phyloP scores from a whole-genome alignment of 2,888 invertebrate species.

The Lasioglossum malachurum region DNA sequence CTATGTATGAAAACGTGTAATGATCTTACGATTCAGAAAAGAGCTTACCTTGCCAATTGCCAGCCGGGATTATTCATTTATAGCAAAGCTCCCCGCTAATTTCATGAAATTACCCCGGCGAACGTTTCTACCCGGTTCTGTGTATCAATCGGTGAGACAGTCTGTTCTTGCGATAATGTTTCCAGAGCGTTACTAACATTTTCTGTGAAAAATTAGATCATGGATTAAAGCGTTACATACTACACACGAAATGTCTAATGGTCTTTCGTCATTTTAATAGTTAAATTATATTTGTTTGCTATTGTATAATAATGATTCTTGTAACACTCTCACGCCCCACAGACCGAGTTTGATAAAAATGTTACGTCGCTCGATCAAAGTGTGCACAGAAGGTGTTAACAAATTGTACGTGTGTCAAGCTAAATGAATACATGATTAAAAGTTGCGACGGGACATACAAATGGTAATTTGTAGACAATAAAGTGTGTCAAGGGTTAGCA shows the following conservation, averaged over 20 bases:
- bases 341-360: neutral
- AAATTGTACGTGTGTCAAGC: neutral
- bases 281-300: neutral
- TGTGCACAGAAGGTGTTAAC: too few species aligned
- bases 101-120: neutral
- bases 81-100: neutral
- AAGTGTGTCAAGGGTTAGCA: neutral
- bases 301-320: neutral
- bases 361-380: neutral
- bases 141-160: too few species aligned
- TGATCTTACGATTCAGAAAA: conserved; percentile 7
- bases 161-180: too few species aligned
- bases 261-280: neutral
- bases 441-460: neutral
- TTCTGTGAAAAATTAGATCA: neutral
- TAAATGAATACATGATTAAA: neutral
- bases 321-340: too few species aligned
- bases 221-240: neutral
- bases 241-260: neutral
- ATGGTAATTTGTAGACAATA: neutral
- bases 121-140: too few species aligned
- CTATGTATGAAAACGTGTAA: conserved; percentile 34
- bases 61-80: neutral
- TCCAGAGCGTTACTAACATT: too few species aligned
- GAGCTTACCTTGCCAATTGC: neutral